Evolutionary conservation across 1,140 invertebrate genomes (phyloP).

Genomic region (Harpegnathos saltator): DNA sequence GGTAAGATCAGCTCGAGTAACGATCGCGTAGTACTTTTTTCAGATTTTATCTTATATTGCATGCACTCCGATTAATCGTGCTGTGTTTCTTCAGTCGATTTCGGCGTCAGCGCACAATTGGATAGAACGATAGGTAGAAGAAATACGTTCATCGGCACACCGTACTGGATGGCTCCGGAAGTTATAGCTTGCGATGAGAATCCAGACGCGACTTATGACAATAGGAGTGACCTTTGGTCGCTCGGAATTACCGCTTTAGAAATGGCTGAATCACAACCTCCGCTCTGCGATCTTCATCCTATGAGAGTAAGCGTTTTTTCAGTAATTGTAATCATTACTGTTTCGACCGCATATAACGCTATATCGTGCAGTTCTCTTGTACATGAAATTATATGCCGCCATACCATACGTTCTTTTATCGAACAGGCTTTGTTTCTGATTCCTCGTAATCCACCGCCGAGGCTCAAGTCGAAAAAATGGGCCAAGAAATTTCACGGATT

Average conservation of each 20-base stretch:
- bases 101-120: slow-evolving; percentile 99
- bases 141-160: slow-evolving; percentile 99
- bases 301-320: slow-evolving; percentile 91
- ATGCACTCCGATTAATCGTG: slow-evolving; percentile 36
- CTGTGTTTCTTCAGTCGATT: slow-evolving; percentile 93
- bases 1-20: slow-evolving; percentile 85
- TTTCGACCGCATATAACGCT: background rate
- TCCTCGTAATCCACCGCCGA: slow-evolving; percentile 98
- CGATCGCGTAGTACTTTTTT: background rate
- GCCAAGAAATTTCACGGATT: slow-evolving; percentile 97
- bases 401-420: background rate
- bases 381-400: slow-evolving; percentile 22
- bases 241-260: slow-evolving; percentile 99
- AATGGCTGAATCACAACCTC: slow-evolving; percentile 99
- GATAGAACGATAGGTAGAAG: slow-evolving; percentile 99
- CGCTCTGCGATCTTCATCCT: slow-evolving; percentile 99
- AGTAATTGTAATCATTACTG: slow-evolving; percentile 9
- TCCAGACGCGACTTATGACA: slow-evolving; percentile 99
- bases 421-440: slow-evolving; percentile 96
- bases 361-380: background rate
- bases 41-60: slow-evolving; percentile 1
- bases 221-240: slow-evolving; percentile 99
- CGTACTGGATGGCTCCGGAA: slow-evolving; percentile 98
- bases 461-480: slow-evolving; percentile 99
- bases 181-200: slow-evolving; percentile 99